A percentile compares a stretch with the other conserved stretches of the same genome.
phyloP scores from a whole-genome alignment of 2,797 vertebrate genomes.

The Premnoplex brunnescens region DNA sequence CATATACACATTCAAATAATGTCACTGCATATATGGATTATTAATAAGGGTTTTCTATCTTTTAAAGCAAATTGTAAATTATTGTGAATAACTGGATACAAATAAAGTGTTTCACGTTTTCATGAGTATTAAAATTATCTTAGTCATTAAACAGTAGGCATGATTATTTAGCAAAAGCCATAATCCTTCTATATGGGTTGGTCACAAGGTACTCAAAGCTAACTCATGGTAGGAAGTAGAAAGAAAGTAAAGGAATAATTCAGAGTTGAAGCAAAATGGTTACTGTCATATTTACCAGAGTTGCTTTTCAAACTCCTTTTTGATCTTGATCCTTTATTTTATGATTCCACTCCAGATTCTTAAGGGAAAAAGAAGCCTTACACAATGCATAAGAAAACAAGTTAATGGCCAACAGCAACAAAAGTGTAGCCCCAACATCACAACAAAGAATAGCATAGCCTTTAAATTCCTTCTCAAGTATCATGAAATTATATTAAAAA shows the following conservation, averaged over 20 bases:
- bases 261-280: background rate
- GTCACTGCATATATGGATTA: background rate
- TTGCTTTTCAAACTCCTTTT: background rate
- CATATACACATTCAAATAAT: background rate
- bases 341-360: slow-evolving; percentile 54
- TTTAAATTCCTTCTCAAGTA: background rate
- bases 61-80: background rate
- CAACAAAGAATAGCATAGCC: background rate
- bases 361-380: background rate
- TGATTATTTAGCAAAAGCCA: background rate
- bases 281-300: slow-evolving; percentile 64
- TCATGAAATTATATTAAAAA: background rate
- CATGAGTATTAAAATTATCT: background rate
- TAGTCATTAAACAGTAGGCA: no score
- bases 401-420: background rate
- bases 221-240: slow-evolving; percentile 27
- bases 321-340: slow-evolving; percentile 50
- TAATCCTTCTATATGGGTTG: background rate
- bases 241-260: background rate
- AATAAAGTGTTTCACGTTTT: background rate
- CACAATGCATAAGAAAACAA: background rate
- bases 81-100: background rate
- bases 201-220: background rate
- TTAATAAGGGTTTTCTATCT: background rate
- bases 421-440: background rate